Base-by-base conservation (phyloP, 2,113 vertebrate species). In the Erinaceus europaeus region DNA sequence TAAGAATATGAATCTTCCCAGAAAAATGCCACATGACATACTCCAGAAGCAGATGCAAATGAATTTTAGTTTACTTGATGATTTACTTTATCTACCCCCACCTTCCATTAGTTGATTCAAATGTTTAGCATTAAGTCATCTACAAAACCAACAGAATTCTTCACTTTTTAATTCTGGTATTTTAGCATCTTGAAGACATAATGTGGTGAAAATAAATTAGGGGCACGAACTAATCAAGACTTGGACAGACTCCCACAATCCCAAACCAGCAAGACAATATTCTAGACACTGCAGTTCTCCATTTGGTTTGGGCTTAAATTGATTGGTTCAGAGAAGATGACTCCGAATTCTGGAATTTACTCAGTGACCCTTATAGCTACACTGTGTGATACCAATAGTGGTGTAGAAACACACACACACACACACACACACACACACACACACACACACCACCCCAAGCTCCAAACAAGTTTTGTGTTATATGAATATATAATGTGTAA, bases 21-120 rank as follows among this genome's bases (percentile, higher is more conserved):
- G 74, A 48, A 90, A 95, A 94, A 72, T 76, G 78, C 62, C 87
- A 78, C 23, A 82, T 86, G 84, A 89, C 59, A 65, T 34, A 88
- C n/a, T 86, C 62, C 89, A 92, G 89, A 90, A 90, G 77, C 62
- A 90, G 91, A 89, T 78, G 52, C 61, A 84, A 86, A 34, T n/a
- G 77, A 64, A 85, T 90, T 76, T 59, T 6, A 48, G 76, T 81
- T 72, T 65, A 67, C 21, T 75, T 73, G 50, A 67, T 90, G 57
- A 78, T 71, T 90, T 88, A 38, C 36, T 80, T 81, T 81, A 68
- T 78, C 53, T 61, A 29, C 21, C 86, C n/a, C 36, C 2, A 92
- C 23, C 36, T 86, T 81, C 72, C 21, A 36, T 55, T 42, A 78
- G 36, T 62, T 78, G 53, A 62, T 74, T 73, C 46, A 89, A 73